These are phyloP conservation scores for Simalia tracyae DNA, from an alignment of 2,797 vertebrate species.

Conservation along the genomic window DNA sequence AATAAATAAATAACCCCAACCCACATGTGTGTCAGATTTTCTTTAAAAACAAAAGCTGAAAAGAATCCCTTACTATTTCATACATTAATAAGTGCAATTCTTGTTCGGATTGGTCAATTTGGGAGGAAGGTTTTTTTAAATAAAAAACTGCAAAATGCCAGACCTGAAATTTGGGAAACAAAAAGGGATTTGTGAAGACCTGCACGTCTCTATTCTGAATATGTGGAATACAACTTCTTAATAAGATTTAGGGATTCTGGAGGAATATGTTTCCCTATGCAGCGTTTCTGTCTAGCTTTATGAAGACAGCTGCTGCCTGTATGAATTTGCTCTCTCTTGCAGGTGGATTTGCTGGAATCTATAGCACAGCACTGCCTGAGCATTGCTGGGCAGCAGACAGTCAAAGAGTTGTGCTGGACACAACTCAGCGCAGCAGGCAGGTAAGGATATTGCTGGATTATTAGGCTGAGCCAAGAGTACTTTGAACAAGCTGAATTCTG, in stretches of 20 bases:
- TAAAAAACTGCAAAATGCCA: background rate
- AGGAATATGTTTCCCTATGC: background rate
- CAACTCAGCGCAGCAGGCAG: constrained; percentile 86
- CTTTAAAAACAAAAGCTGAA: background rate
- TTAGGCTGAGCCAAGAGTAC: background rate
- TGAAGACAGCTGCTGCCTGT: background rate
- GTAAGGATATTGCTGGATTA: constrained; percentile 64
- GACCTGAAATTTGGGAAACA: background rate
- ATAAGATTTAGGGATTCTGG: background rate
- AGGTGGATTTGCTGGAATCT: constrained; percentile 93
- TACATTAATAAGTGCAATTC: background rate
- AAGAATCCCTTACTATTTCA: background rate
- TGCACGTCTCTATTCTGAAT: background rate
- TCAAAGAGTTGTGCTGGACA: constrained; percentile 84
- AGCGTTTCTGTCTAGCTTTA: background rate
- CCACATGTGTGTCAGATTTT: background rate
- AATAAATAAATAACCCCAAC: background rate
- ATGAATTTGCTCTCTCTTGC: constrained; percentile 35
- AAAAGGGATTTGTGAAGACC: background rate
- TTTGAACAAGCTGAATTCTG: background rate
- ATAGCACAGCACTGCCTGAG: constrained; percentile 80
- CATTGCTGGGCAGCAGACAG: constrained; percentile 95
- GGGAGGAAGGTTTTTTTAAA: background rate
- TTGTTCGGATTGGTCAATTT: background rate
- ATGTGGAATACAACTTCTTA: background rate